Evolutionary conservation across 2,888 invertebrate genomes (phyloP), one percentile per base, ranked within the genome.

Genomic region (Brachypalpus laphriformis): DNA sequence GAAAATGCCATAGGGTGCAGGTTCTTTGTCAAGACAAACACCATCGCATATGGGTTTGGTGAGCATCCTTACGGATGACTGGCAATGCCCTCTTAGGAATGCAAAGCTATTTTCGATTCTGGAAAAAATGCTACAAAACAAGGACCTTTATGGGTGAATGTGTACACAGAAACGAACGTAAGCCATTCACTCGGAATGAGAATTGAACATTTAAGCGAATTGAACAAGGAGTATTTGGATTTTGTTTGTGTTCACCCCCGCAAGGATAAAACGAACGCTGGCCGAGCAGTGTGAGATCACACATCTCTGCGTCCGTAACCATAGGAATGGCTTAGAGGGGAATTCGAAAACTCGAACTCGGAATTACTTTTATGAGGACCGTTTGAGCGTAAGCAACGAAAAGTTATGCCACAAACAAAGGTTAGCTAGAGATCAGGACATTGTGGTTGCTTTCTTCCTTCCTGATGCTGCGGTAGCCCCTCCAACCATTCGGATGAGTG

Each of bases 321-420:
- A 45, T 34, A 31, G 14, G n/a, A 47, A 25, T 63, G 11, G 49
- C 7, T 20, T 11, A 47, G 20, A n/a, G 37, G 47, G 31, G 42
- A 54, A 47, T 65, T 65, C 25, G 57, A 25, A 47, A 76, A 82
- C 77, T 77, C 49, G 20, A 59, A 82, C 45, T 71, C 25, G 42
- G 45, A 70, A 82, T 82, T 59, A 82, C 76, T 82, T 70, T 76
- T 51, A 76, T 59, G 76, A 25, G 63, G 42, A 65, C 70, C 70
- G 76, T 65, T 82, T 57, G 76, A 82, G 70, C 63, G 70, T 65
- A 71, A 70, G 70, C 70, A 65, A 71, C 57, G 34, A 59, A 70
- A 76, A 82, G 82, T 70, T 82, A 57, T 61, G 16, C 72, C 49
- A 66, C 80, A 63, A 76, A 81, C 68, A 63, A 75, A 70, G 75